phyloP scores from a whole-genome alignment of 2,888 invertebrate species.

The Asteroscopus sphinx region DNA sequence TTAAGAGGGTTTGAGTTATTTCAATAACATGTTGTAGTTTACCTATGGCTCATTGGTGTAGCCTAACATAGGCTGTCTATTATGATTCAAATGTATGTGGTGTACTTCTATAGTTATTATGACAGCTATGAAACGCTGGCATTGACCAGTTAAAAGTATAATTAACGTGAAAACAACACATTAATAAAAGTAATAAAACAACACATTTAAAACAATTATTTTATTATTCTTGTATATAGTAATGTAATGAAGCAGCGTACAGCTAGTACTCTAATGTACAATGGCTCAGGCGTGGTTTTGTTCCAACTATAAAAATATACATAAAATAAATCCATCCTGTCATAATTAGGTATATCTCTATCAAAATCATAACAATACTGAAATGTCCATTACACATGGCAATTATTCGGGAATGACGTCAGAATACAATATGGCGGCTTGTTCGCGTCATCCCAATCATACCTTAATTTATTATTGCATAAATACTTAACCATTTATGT shows the following conservation, averaged over 20 bases:
- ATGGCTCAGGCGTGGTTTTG: slow-evolving; percentile 72
- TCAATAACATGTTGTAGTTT: no score
- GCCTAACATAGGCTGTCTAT: no score
- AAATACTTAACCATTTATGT: slow-evolving; percentile 53
- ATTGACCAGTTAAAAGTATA: background rate
- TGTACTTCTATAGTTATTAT: background rate
- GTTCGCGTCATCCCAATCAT: slow-evolving; percentile 42
- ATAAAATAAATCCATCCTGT: slow-evolving; percentile 55
- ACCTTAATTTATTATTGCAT: slow-evolving; percentile 60
- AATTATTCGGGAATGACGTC: slow-evolving; percentile 40
- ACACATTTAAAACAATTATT: slow-evolving; percentile 84
- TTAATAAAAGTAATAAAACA: slow-evolving; percentile 64
- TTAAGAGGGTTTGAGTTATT: no score
- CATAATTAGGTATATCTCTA: slow-evolving; percentile 44
- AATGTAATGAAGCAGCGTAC: slow-evolving; percentile 85
- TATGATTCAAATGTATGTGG: no score
- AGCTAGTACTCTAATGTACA: slow-evolving; percentile 83
- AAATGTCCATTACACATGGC: slow-evolving; percentile 32
- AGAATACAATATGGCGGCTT: slow-evolving; percentile 49
- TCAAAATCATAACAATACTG: slow-evolving; percentile 53
- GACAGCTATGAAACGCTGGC: background rate
- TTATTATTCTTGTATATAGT: slow-evolving; percentile 86
- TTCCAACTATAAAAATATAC: slow-evolving; percentile 63
- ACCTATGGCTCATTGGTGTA: no score
- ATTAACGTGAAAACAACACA: slow-evolving; percentile 4